A percentile compares a stretch with the other conserved stretches of the same genome.
Evolutionary conservation across 2,888 invertebrate genomes (phyloP).

Genomic region (Pyrrhopygopsis socrates): DNA sequence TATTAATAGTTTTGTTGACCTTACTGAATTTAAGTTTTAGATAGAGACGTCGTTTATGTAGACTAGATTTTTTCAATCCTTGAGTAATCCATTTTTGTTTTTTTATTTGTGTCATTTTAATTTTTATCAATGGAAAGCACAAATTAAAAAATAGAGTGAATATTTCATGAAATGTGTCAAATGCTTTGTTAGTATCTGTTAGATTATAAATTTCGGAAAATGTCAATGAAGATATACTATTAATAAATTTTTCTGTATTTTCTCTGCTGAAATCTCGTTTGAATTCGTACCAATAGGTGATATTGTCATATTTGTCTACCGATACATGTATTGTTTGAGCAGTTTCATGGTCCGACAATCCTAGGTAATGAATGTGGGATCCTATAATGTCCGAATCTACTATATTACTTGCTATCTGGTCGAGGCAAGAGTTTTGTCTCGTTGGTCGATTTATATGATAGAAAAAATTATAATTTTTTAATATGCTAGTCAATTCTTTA

Average conservation of each 20-base stretch:
- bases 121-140: slow-evolving; percentile 27
- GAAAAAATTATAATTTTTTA: slow-evolving; percentile 12
- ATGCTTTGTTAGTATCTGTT: background rate
- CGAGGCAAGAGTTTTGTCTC: slow-evolving; percentile 35
- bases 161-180: slow-evolving; percentile 9
- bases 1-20: no score
- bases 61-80: background rate
- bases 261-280: slow-evolving; percentile 1
- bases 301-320: background rate
- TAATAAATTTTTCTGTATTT: slow-evolving; percentile 17
- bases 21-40: no score
- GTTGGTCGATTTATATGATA: background rate
- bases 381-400: background rate
- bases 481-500: background rate
- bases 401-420: slow-evolving; percentile 42
- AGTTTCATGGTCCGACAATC: slow-evolving; percentile 44
- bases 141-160: slow-evolving; percentile 21
- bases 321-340: slow-evolving; percentile 6
- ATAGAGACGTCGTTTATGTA: background rate
- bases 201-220: slow-evolving; percentile 7
- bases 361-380: slow-evolving; percentile 5
- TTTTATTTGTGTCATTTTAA: background rate
- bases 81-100: slow-evolving; percentile 13
- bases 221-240: slow-evolving; percentile 6
- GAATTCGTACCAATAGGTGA: slow-evolving; percentile 4